Percentiles rank a stretch among this genome's conserved stretches.
Conservation (phyloP, 2,888 invertebrate species). For the Drosophila mulleri region DNA sequence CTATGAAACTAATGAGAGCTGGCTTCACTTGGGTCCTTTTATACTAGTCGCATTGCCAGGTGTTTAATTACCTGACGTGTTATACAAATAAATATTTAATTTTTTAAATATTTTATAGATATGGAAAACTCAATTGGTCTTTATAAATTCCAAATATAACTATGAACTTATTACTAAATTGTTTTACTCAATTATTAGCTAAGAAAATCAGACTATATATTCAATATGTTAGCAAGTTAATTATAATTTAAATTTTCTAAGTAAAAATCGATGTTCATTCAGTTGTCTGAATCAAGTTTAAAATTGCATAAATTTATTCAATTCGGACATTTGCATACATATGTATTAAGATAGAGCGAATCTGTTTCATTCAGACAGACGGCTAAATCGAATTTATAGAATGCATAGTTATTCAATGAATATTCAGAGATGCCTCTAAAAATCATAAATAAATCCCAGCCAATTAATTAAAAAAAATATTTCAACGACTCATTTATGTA, state of each 20-base stretch:
- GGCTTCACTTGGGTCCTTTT: not conserved
- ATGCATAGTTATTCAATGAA: slow-evolving; percentile 53
- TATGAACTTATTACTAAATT: not conserved
- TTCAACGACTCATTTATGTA: slow-evolving; percentile 62
- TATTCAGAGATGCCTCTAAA: slow-evolving; percentile 47
- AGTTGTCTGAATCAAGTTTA: not conserved
- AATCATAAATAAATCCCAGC: slow-evolving; percentile 61
- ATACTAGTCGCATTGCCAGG: not conserved
- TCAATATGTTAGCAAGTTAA: not conserved
- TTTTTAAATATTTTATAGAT: not conserved
- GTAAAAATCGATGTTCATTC: slow-evolving; percentile 8
- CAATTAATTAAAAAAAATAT: slow-evolving; percentile 63
- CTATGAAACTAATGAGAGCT: not conserved
- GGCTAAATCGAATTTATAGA: slow-evolving; percentile 26
- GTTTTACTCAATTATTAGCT: not conserved
- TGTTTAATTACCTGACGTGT: not conserved
- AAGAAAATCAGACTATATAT: not conserved
- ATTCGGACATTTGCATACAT: not conserved
- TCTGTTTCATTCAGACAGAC: slow-evolving; percentile 20
- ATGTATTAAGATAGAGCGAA: slow-evolving; percentile 1
- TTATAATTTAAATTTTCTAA: not conserved
- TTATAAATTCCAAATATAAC: not conserved
- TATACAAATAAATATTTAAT: not conserved
- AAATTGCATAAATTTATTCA: not conserved
- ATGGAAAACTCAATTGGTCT: not conserved